phyloP scores from a whole-genome alignment of 2,797 vertebrate species.

The Sebastes taczanowskii region DNA sequence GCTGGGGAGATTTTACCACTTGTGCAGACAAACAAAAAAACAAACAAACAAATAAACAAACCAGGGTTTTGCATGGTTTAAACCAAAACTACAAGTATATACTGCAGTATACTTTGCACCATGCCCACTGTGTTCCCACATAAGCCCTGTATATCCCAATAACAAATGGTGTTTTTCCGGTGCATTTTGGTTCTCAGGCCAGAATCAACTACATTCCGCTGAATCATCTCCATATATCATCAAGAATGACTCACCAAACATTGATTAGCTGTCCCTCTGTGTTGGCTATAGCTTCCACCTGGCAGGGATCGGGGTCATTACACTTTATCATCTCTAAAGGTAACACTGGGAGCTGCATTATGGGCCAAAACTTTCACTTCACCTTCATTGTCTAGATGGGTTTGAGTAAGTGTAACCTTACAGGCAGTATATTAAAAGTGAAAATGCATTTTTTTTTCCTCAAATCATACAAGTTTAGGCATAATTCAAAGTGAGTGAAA shows the following conservation, averaged over 20 bases:
- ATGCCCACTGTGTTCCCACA: not conserved
- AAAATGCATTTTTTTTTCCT: not conserved
- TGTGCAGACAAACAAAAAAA: not conserved
- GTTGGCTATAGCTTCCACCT: conserved; percentile 37
- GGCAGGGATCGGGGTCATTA: conserved; percentile 33
- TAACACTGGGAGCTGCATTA: not conserved
- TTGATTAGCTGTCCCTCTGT: conserved; percentile 8
- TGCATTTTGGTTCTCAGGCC: not conserved
- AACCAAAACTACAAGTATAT: not conserved
- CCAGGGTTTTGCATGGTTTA: not conserved
- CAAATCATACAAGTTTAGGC: not conserved
- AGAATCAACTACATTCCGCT: conserved; percentile 11
- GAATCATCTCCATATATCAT: conserved; percentile 34
- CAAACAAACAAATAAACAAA: not conserved
- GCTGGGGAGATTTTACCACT: not conserved
- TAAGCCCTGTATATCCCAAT: not conserved
- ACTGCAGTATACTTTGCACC: not conserved
- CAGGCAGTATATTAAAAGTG: not conserved
- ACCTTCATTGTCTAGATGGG: conserved; percentile 2
- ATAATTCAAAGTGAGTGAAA: not conserved
- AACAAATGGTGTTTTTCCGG: conserved; percentile 8
- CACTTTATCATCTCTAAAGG: conserved; percentile 43
- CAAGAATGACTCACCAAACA: conserved; percentile 30
- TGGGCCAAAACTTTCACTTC: not conserved
- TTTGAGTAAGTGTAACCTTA: not conserved